These are phyloP conservation scores for Leptocoma aspasia DNA, from an alignment of 2,113 vertebrate genomes.

Conservation along the genomic window DNA sequence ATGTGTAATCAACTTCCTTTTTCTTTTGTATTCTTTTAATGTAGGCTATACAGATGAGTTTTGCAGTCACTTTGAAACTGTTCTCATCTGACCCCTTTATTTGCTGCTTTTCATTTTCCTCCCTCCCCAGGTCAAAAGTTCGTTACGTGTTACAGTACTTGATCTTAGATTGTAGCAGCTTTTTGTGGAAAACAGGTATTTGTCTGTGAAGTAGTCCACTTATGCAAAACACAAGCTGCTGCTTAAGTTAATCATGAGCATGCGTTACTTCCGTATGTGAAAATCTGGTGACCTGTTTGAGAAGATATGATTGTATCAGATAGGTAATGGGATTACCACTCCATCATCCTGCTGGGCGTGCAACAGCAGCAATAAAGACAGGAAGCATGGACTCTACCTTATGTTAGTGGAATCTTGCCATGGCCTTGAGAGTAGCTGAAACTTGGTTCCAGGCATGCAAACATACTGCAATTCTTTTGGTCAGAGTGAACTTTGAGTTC, in stretches of 20 bases:
- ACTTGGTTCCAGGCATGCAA: not conserved
- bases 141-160: not conserved
- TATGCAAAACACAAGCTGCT: not conserved
- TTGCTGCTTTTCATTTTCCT: not conserved
- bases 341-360: not conserved
- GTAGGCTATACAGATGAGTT: not conserved
- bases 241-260: not conserved
- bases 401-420: not conserved
- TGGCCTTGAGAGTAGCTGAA: not conserved
- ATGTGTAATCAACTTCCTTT: not conserved
- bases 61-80: not conserved
- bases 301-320: not conserved
- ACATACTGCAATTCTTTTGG: not conserved
- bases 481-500: not conserved
- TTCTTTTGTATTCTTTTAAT: not conserved
- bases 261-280: not conserved
- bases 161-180: not conserved
- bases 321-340: not conserved
- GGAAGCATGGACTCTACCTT: not conserved
- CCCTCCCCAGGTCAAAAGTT: not conserved
- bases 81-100: not conserved
- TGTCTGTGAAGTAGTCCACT: not conserved
- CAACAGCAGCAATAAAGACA: not conserved
- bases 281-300: not conserved
- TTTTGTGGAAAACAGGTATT: not conserved